Base-by-base conservation (phyloP, 2,113 vertebrate species). In the Montifringilla adamsi region DNA sequence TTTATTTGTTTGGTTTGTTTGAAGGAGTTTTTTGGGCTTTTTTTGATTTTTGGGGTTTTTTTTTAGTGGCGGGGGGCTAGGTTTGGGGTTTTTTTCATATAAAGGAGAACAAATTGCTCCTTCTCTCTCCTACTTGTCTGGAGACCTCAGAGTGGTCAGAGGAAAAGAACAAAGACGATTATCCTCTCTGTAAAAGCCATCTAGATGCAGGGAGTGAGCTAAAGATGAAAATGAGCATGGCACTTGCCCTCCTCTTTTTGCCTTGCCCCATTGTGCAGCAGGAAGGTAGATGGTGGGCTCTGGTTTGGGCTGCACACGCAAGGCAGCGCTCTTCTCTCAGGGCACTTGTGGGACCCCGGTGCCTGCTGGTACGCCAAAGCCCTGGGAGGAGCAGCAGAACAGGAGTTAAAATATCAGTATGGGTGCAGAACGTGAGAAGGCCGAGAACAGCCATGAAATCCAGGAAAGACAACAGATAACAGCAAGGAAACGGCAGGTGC, bases 281-380 rank as follows among this genome's bases (percentile, higher is more conserved):
- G 58, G 11, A 6, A 6, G 16, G 31, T 13, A 17, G 33, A 16
- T 6, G 11, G 9, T 2, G 5, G 28, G 13, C n/a, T 76, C 31
- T 30, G 13, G 68, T 47, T 73, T 62, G 72, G 26, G 44, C n/a
- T 64, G 41, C 49, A 63, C 0, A 9, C 64, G 13, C 16, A 49
- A 64, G n/a, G 59, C 46, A 85, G 31, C 0, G 0, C 9, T 44
- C n/a, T n/a, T 8, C 24, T 66, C 23, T 41, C 1, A 3, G 33
- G 20, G 22, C 27, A 12, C 43, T 22, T 10, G 44, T 41, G 63
- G 27, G 24, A 78, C 6, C 15, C 9, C 0, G 0, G 39, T 0
- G 0, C 13, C 20, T 39, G 10, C 18, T 53, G n/a, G 23, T 2
- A 12, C 1, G 3, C 12, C 67, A 66, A 60, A 90, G 22, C n/a